These are phyloP conservation scores for Trichosurus vulpecula DNA, from an alignment of 2,797 vertebrate genomes.

Conservation along the genomic window DNA sequence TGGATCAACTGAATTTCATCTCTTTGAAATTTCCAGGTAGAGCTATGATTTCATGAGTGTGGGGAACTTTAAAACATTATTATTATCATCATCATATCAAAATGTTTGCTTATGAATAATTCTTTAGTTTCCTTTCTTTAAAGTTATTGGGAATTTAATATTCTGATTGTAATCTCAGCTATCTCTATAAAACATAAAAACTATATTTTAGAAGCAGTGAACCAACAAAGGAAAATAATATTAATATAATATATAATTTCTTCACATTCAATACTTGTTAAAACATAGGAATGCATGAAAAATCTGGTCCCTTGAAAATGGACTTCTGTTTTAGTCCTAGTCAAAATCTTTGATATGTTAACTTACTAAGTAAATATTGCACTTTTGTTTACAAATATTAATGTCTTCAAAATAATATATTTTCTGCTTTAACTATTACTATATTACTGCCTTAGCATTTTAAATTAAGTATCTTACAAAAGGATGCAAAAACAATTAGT, in stretches of 20 bases:
- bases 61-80: neutral
- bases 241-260: slow-evolving; percentile 69
- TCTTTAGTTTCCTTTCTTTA: slow-evolving; percentile 72
- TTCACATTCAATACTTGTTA: neutral
- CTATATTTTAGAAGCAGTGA: slow-evolving; percentile 66
- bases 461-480: slow-evolving; percentile 67
- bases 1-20: slow-evolving; percentile 72
- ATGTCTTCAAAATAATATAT: slow-evolving; percentile 41
- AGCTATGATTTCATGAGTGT: neutral
- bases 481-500: slow-evolving; percentile 57
- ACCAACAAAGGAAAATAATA: slow-evolving; percentile 67
- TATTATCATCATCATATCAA: slow-evolving; percentile 25
- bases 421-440: slow-evolving; percentile 16
- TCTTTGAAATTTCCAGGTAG: slow-evolving; percentile 60
- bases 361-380: slow-evolving; percentile 64
- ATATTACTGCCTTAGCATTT: slow-evolving; percentile 33
- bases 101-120: slow-evolving; percentile 67
- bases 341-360: slow-evolving; percentile 60
- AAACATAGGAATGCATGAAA: slow-evolving; percentile 41
- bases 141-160: slow-evolving; percentile 73
- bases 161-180: slow-evolving; percentile 70
- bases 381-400: slow-evolving; percentile 63
- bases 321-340: slow-evolving; percentile 68
- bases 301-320: slow-evolving; percentile 64
- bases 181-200: slow-evolving; percentile 72